Conservation (phyloP, 2,888 invertebrate species). For the Eupithecia subumbrata region DNA sequence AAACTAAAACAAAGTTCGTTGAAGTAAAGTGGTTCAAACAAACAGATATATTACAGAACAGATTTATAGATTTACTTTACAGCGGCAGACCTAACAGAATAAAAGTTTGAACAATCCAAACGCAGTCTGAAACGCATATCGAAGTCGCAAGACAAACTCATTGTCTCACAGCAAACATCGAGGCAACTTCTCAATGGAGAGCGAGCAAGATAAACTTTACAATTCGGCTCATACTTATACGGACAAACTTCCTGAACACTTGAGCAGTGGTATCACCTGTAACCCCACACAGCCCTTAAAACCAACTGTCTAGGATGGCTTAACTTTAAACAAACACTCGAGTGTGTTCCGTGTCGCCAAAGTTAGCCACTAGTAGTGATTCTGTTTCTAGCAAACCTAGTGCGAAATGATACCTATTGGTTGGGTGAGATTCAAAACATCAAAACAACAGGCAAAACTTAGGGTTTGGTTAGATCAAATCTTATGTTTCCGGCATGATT, state of each 20-base stretch:
- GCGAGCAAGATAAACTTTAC: conserved; percentile 65
- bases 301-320: conserved; percentile 56
- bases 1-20: conserved; percentile 6
- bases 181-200: conserved; percentile 69
- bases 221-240: conserved; percentile 68
- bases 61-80: not conserved
- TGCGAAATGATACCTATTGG: not conserved
- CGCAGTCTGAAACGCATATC: conserved; percentile 60
- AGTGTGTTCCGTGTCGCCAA: conserved; percentile 50
- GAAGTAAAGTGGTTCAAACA: not conserved
- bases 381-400: not conserved
- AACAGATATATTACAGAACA: conserved; percentile 3
- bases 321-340: conserved; percentile 60
- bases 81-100: conserved; percentile 1
- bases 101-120: conserved; percentile 33
- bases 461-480: not conserved
- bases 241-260: conserved; percentile 64
- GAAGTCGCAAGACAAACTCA: conserved; percentile 72
- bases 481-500: not conserved
- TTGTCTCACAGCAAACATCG: conserved; percentile 65
- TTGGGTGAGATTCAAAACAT: not conserved
- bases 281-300: conserved; percentile 60
- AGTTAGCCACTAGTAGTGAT: conserved; percentile 40
- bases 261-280: conserved; percentile 68
- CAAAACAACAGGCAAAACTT: not conserved